Evolutionary conservation across 2,888 invertebrate species (phyloP), one percentile per base, ranked within the genome.

Genomic region (Aphidoletes aphidimyza): DNA sequence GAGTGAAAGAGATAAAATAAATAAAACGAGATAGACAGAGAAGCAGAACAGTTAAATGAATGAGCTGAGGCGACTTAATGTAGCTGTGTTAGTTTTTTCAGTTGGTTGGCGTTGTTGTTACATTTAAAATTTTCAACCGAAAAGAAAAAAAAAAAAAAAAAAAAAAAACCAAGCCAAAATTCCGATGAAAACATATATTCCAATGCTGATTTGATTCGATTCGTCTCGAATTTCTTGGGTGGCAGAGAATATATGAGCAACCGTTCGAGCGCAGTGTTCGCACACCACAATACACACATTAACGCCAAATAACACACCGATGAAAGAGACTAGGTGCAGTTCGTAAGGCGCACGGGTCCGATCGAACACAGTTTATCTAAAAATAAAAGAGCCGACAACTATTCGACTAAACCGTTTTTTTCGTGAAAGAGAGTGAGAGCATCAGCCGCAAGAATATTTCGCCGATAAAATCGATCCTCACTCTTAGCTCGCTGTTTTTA

Each of bases 401-500:
- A 81, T 37, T 6, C 0, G 37, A 11, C 19, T 54, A n/a, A 3
- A 6, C 3, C 54, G 22, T 6, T n/a, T 54, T 5, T 54, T 5
- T 54, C n/a, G 22, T 54, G 19, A 22, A 19, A 37, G 36, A 3
- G 69, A 14, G 34, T 34, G 69, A 69, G 69, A 69, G 69, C 69
- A 69, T 69, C 69, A 69, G 69, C 69, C 69, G 69, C 69, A 14
- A 69, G 69, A 81, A 37, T 81, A 81, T 37, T 81, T 37, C 37
- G 36, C 36, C 81, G 81, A 81, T n/a, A 81, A 81, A 37, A 81
- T 11, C 3, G 17, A 69, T 69, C 81, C 22, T 91, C 94, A 94
- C 94, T 94, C 94, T 94, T 94, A 94, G 94, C 94, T 94, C 93
- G 93, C 94, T 93, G 94, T 94, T 94, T 94, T 94, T 94, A 95